phyloP scores from a whole-genome alignment of 2,888 invertebrate species.

The Tachina fera region DNA sequence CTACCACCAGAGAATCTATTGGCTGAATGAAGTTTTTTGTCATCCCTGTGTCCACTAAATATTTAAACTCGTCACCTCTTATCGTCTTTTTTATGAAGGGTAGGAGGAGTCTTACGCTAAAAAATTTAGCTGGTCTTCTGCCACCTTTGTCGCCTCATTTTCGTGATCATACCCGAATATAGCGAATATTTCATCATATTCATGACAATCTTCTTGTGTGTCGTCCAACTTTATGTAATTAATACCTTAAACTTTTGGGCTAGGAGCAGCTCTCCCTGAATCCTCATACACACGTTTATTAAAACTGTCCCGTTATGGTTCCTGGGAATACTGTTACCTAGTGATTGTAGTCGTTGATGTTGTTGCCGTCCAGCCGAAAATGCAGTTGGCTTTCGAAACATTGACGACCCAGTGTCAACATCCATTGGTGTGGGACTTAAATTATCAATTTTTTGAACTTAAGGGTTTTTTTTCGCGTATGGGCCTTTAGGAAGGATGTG shows the following conservation, averaged over 20 bases:
- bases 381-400: slow-evolving; percentile 34
- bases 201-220: slow-evolving; percentile 2
- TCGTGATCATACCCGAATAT: not conserved
- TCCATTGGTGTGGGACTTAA: no score
- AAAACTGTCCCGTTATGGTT: not conserved
- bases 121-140: slow-evolving; percentile 19
- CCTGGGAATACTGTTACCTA: no score
- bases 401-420: slow-evolving; percentile 33
- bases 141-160: not conserved
- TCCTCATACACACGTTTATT: slow-evolving; percentile 17
- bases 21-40: slow-evolving; percentile 45
- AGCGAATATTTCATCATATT: no score
- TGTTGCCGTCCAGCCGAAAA: no score
- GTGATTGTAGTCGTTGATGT: no score
- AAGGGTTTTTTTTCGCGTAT: no score
- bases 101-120: slow-evolving; percentile 33
- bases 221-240: slow-evolving; percentile 33
- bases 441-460: no score
- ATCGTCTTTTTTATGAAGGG: slow-evolving; percentile 14
- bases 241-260: slow-evolving; percentile 37
- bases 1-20: not conserved
- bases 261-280: slow-evolving; percentile 26
- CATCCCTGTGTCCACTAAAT: no score
- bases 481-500: slow-evolving; percentile 14
- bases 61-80: slow-evolving; percentile 23